These are phyloP conservation scores for Pelodiscus sinensis DNA, from an alignment of 2,113 vertebrate genomes.

Conservation along the genomic window DNA sequence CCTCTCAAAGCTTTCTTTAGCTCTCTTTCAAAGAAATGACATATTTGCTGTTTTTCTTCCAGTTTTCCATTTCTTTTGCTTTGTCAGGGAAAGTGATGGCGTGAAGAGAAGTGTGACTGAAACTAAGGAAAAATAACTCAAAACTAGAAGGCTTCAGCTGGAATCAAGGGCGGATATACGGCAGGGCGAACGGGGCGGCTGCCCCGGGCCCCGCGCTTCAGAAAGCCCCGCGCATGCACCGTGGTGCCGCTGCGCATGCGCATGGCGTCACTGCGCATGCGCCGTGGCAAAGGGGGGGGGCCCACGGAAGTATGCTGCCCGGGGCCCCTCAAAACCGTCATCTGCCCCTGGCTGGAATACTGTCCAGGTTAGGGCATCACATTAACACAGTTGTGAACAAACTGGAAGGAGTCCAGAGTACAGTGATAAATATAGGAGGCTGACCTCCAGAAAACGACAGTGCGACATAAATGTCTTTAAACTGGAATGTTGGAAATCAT, in stretches of 20 bases:
- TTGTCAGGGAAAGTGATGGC: constrained; percentile 42
- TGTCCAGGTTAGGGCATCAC: background rate
- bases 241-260: too few relatives aligned
- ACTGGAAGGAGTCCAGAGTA: background rate
- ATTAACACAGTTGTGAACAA: background rate
- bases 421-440: background rate
- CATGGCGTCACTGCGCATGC: too few relatives aligned
- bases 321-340: too few relatives aligned
- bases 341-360: background rate
- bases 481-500: too few relatives aligned
- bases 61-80: constrained; percentile 63
- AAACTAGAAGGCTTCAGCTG: background rate
- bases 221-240: too few relatives aligned
- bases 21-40: constrained; percentile 74
- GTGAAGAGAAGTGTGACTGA: constrained; percentile 40
- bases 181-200: too few relatives aligned
- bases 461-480: too few relatives aligned
- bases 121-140: constrained; percentile 36
- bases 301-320: too few relatives aligned
- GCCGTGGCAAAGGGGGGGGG: too few relatives aligned
- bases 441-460: background rate
- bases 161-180: too few relatives aligned
- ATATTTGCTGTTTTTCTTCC: constrained; percentile 65
- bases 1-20: constrained; percentile 74
- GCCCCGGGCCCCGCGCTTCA: too few relatives aligned